A percentile compares a stretch with the other conserved stretches of the same genome.
Evolutionary conservation across 2,888 invertebrate genomes (phyloP).

Genomic region (Polydrusus pterygomalis): DNA sequence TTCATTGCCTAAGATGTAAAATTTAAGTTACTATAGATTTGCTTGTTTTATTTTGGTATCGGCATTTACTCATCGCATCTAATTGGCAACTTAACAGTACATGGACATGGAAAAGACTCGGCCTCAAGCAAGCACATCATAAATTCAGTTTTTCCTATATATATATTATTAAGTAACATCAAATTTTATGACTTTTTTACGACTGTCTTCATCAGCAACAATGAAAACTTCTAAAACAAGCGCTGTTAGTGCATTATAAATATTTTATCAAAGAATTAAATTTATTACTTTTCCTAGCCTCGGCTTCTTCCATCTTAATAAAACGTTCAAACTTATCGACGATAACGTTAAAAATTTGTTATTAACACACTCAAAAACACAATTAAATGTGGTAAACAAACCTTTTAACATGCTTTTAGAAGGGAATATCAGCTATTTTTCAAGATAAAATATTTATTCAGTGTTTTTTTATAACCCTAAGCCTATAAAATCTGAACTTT

Average conservation of each 20-base stretch:
- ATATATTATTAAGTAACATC: background rate
- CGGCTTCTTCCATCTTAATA: constrained; percentile 16
- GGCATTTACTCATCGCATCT: too few species aligned
- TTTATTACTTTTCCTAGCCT: constrained; percentile 14
- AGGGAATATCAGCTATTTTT: constrained; percentile 30
- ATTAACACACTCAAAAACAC: constrained; percentile 35
- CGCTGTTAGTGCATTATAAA: constrained; percentile 13
- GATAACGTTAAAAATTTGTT: constrained; percentile 25
- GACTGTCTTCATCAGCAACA: background rate
- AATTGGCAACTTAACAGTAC: too few species aligned
- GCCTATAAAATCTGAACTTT: constrained; percentile 38
- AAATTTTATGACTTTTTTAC: background rate
- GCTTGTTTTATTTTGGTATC: too few species aligned
- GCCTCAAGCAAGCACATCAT: too few species aligned
- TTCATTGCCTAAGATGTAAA: too few species aligned
- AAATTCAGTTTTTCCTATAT: background rate
- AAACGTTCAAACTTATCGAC: constrained; percentile 11
- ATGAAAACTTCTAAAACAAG: background rate
- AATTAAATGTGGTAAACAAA: constrained; percentile 38
- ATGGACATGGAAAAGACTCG: too few species aligned
- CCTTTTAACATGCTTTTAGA: constrained; percentile 45
- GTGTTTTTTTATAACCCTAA: constrained; percentile 31
- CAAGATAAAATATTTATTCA: constrained; percentile 46
- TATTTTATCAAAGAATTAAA: constrained; percentile 18
- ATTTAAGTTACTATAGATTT: too few species aligned